Percentiles rank a stretch among this genome's conserved stretches.
These are phyloP conservation scores for Muscicapa striata DNA, from an alignment of 2,797 vertebrate genomes.

Conservation along the genomic window DNA sequence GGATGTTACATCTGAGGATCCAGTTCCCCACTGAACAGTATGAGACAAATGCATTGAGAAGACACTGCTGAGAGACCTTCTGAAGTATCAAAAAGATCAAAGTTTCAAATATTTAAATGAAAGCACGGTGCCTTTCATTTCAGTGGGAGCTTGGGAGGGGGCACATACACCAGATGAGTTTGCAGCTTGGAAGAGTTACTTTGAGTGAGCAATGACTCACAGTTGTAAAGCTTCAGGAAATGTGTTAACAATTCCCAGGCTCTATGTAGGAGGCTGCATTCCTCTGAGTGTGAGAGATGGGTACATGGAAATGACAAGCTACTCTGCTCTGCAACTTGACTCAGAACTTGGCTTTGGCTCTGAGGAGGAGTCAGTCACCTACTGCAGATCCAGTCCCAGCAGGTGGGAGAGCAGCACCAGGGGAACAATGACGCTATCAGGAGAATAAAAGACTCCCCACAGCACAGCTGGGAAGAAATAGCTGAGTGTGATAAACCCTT, in stretches of 20 bases:
- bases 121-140: not conserved
- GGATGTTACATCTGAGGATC: not conserved
- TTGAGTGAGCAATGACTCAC: constrained; percentile 46
- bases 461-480: constrained; percentile 16
- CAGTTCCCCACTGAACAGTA: not conserved
- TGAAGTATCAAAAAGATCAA: not conserved
- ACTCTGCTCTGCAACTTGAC: constrained; percentile 12
- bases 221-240: constrained; percentile 58
- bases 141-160: not conserved
- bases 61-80: not conserved
- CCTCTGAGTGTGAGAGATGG: constrained; percentile 15
- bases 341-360: constrained; percentile 57
- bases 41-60: not conserved
- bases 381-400: constrained; percentile 40
- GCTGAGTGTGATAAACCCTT: not conserved
- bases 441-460: not conserved
- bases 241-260: constrained; percentile 53
- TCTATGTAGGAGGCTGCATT: constrained; percentile 58
- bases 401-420: constrained; percentile 26
- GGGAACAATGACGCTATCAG: fast-evolving
- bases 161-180: not conserved
- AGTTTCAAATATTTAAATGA: constrained; percentile 5
- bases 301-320: constrained; percentile 36
- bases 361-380: constrained; percentile 8
- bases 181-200: constrained; percentile 37